Evolutionary conservation across 2,888 invertebrate species (phyloP).

Genomic region (Metacarcinus magister): DNA sequence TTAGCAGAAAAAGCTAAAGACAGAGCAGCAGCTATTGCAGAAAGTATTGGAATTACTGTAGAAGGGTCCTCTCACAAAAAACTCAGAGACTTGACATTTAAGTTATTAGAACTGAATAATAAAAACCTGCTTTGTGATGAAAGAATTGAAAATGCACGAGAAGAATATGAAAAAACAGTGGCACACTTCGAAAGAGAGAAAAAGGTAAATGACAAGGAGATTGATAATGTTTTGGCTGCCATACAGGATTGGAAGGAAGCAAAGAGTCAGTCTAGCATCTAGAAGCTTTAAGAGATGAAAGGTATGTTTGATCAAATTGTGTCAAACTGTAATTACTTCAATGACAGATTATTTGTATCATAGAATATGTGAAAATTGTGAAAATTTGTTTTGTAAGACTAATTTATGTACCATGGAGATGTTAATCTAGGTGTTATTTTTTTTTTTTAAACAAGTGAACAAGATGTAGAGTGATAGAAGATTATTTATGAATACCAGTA

Average conservation of each 20-base stretch:
- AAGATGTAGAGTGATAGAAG: neutral
- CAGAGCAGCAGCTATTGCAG: slow-evolving; percentile 26
- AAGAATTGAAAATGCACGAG: slow-evolving; percentile 51
- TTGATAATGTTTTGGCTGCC: slow-evolving; percentile 53
- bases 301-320: neutral
- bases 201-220: slow-evolving; percentile 67
- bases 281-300: neutral
- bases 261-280: neutral
- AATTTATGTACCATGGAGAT: neutral
- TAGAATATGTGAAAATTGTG: neutral
- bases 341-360: neutral
- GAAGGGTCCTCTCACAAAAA: slow-evolving; percentile 11
- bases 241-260: slow-evolving; percentile 71
- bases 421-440: neutral
- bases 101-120: slow-evolving; percentile 63
- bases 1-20: neutral
- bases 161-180: slow-evolving; percentile 67
- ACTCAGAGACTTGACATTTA: slow-evolving; percentile 58
- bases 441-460: neutral
- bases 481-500: neutral
- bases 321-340: neutral
- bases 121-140: slow-evolving; percentile 62
- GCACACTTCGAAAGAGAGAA: slow-evolving; percentile 57
- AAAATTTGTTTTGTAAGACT: neutral
- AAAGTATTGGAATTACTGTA: neutral